These are phyloP conservation scores for Crenichthys baileyi DNA, from an alignment of 2,797 vertebrate genomes.

Conservation along the genomic window DNA sequence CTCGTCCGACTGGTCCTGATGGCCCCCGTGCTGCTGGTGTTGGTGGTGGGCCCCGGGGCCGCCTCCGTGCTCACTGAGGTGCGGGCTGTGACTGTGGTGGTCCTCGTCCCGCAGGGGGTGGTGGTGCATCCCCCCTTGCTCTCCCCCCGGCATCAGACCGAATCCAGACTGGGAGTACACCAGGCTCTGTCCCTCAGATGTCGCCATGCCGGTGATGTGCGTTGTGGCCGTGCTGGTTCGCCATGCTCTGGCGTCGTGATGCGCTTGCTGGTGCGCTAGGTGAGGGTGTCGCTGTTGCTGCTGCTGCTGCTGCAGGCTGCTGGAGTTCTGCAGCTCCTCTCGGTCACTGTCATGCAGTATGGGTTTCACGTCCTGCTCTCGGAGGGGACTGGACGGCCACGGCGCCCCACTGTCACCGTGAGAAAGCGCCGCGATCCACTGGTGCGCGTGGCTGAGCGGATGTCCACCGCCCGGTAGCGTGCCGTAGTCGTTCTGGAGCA, in stretches of 20 bases:
- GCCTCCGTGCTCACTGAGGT: constrained; percentile 85
- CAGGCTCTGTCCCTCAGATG: constrained; percentile 89
- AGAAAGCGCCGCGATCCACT: constrained; percentile 95
- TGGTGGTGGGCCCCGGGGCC: constrained; percentile 83
- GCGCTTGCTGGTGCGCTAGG: constrained; percentile 90
- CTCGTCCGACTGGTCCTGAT: constrained; percentile 96
- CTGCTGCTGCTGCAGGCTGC: constrained; percentile 81
- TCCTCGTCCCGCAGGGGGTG: constrained; percentile 85
- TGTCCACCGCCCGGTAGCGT: constrained; percentile 90
- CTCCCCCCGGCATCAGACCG: constrained; percentile 86
- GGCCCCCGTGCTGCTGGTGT: constrained; percentile 84
- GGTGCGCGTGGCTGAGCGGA: constrained; percentile 97
- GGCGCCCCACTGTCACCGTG: constrained; percentile 91
- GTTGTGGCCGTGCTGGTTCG: constrained; percentile 85
- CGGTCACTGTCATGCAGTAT: constrained; percentile 88
- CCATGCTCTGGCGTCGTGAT: constrained; percentile 88
- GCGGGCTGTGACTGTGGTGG: constrained; percentile 87
- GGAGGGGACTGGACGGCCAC: constrained; percentile 90
- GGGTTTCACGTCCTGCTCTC: constrained; percentile 95
- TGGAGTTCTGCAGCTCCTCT: constrained; percentile 87
- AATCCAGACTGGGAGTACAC: constrained; percentile 91
- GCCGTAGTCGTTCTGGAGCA: constrained; percentile 93
- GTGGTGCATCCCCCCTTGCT: constrained; percentile 86
- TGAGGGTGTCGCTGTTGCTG: constrained; percentile 87
- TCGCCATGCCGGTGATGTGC: constrained; percentile 92